These are phyloP conservation scores for Phoenicopterus ruber DNA, from an alignment of 2,113 vertebrate genomes.

Conservation along the genomic window DNA sequence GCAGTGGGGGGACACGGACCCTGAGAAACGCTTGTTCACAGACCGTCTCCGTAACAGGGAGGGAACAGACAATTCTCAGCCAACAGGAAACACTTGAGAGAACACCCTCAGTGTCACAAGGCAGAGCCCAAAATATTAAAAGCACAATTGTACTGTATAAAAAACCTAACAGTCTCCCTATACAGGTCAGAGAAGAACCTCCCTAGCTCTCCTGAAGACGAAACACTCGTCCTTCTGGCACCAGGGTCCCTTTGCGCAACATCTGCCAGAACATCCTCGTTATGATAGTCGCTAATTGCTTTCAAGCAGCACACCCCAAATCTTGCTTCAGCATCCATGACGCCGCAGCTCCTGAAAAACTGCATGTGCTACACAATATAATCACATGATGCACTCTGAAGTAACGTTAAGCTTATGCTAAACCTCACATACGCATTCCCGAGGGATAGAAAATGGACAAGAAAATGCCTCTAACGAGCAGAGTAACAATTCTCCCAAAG, in stretches of 20 bases:
- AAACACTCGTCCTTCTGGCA: neutral
- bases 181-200: neutral
- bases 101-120: neutral
- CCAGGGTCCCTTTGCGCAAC: neutral
- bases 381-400: neutral
- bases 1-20: neutral
- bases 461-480: neutral
- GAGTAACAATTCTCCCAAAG: neutral
- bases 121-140: neutral
- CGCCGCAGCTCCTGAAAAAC: neutral
- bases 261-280: neutral
- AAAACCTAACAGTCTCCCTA: neutral
- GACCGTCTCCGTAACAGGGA: neutral
- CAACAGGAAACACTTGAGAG: neutral
- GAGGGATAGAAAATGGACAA: neutral
- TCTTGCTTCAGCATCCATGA: neutral
- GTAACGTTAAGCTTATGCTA: neutral
- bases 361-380: fast-evolving
- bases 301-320: neutral
- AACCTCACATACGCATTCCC: neutral
- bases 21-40: neutral
- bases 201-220: neutral
- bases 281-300: neutral
- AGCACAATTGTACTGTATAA: neutral
- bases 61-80: neutral